Percentiles rank a stretch among this genome's conserved stretches.
phyloP scores from a whole-genome alignment of 2,113 vertebrate species.

The Odocoileus virginianus region DNA sequence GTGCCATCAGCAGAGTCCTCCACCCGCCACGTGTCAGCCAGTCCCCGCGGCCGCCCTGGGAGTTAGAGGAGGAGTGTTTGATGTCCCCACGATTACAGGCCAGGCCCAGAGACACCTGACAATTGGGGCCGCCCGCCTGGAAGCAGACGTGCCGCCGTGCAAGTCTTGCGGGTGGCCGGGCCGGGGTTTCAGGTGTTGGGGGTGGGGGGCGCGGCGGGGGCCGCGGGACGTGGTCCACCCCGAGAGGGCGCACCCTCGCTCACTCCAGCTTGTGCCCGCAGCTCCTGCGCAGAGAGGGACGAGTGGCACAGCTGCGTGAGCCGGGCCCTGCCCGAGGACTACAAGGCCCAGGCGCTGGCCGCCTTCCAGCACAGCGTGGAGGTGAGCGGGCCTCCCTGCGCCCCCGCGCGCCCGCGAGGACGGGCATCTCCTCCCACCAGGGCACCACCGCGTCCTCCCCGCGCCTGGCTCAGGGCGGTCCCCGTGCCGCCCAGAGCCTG shows the following conservation, averaged over 20 bases:
- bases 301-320: conserved; percentile 95
- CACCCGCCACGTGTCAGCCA: rapidly evolving
- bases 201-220: rapidly evolving
- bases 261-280: conserved; percentile 69
- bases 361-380: conserved; percentile 81
- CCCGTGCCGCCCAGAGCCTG: background rate
- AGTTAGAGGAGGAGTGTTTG: background rate
- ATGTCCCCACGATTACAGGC: background rate
- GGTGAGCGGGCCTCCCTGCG: conserved; percentile 73
- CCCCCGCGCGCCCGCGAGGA: background rate
- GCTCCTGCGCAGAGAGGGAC: conserved; percentile 93
- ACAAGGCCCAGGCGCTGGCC: conserved; percentile 79
- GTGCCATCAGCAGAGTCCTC: background rate
- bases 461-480: rapidly evolving
- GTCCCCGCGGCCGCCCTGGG: background rate
- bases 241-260: background rate
- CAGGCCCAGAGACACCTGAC: background rate
- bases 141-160: background rate
- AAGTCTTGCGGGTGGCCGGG: background rate
- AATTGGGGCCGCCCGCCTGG: rapidly evolving
- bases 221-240: rapidly evolving
- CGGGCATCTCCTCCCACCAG: background rate
- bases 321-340: conserved; percentile 87
- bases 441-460: background rate
- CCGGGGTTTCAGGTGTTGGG: background rate